These are phyloP conservation scores for Orycteropus afer DNA, from an alignment of 2,113 vertebrate genomes.

Conservation along the genomic window DNA sequence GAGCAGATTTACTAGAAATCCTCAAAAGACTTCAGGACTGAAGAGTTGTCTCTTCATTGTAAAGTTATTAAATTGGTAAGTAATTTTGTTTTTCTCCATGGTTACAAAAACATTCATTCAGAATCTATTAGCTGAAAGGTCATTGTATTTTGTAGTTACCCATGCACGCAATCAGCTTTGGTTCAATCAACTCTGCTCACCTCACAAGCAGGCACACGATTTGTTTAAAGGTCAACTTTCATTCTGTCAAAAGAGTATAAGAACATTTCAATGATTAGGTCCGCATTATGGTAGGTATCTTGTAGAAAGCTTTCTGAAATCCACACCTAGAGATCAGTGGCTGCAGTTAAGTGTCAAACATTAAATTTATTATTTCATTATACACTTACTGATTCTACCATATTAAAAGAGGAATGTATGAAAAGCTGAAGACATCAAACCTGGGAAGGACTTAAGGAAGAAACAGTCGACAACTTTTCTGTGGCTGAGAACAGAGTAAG, in stretches of 20 bases:
- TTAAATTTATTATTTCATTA: not conserved
- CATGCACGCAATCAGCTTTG: not conserved
- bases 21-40: not conserved
- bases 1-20: not conserved
- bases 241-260: not conserved
- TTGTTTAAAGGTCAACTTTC: slow-evolving; percentile 50
- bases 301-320: slow-evolving; percentile 9
- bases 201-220: not conserved
- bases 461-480: not conserved
- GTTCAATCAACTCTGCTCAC: not conserved
- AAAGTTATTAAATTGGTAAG: not conserved
- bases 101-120: slow-evolving; percentile 35
- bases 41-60: not conserved
- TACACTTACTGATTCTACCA: not conserved
- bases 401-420: not conserved
- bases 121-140: slow-evolving; percentile 56
- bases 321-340: not conserved
- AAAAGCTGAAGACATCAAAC: not conserved
- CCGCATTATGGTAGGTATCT: not conserved
- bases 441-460: not conserved
- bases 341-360: not conserved
- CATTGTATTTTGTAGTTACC: slow-evolving; percentile 51
- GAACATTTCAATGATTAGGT: not conserved
- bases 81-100: slow-evolving; percentile 23
- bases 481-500: not conserved